Evolutionary conservation across 2,888 invertebrate species (phyloP), one percentile per base, ranked within the genome.

Genomic region (Hypolimnas misippus): DNA sequence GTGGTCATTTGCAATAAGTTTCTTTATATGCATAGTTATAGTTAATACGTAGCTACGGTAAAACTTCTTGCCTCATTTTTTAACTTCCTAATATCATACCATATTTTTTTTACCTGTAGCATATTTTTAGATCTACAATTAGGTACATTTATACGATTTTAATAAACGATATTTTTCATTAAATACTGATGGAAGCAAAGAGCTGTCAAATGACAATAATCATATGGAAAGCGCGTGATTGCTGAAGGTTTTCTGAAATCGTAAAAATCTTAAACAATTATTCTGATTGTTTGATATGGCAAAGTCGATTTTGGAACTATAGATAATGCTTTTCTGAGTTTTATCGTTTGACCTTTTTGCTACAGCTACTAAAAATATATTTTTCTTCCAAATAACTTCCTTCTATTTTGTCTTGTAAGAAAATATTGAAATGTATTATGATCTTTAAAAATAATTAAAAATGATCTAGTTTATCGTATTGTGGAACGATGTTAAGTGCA

Each of bases 1-100:
- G 16, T 35, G 21, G 53, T 57, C 49, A 49, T 40, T 57, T 53
- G 25, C 46, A 50, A 50, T 57, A 57, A 31, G 51, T 63, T 63
- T 58, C 57, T 55, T 55, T 54, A 50, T 56, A 57, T 65, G 58
- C 52, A n/a, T 58, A 65, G 63, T 59, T 65, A 66, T 57, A 66
- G 63, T 63, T 69, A 69, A 70, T 69, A 73, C 62, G 72, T 77
- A 78, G 79, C 75, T 78, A 78, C 79, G 79, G 77, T 76, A 38
- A 38, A n/a, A 46, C 19, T 46, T 46, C 21, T 46, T 46, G 44
- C 44, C 44, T 46, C 44, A 46, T 46, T 46, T 46, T 71, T 69
- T 72, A 77, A 81, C 80, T 83, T 82, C 81, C 84, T 82, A 74
- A 77, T 76, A 79, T 79, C 77, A 81, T 76, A 81, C 44, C 66